Conservation (phyloP, 2,888 invertebrate species). For the Stenotaenia linearis region DNA sequence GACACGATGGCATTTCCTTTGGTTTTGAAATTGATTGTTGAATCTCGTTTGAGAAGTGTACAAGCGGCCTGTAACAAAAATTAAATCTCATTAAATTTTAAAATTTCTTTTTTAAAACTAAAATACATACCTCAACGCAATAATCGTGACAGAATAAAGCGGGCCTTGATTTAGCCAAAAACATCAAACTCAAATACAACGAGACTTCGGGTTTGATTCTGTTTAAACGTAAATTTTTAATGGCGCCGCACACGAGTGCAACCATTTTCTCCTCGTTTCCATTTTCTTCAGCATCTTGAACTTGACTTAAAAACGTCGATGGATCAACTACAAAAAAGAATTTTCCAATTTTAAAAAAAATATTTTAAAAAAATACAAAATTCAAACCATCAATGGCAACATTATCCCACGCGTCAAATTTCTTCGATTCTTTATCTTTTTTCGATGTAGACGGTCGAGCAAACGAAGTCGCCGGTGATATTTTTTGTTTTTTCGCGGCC, state of each 20-base stretch:
- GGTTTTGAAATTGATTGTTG: constrained; percentile 58
- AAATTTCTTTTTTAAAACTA: too few relatives aligned
- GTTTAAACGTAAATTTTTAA: constrained; percentile 68
- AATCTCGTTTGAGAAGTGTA: constrained; percentile 72
- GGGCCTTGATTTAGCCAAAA: constrained; percentile 72
- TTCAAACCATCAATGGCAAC: constrained; percentile 59
- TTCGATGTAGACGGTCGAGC: constrained; percentile 34
- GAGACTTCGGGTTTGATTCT: constrained; percentile 77
- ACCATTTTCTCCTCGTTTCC: constrained; percentile 67
- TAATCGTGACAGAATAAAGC: constrained; percentile 51
- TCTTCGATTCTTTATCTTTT: constrained; percentile 36
- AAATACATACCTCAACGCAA: constrained; percentile 49
- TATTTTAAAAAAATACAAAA: not conserved
- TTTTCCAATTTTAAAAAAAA: not conserved
- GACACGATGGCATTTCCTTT: constrained; percentile 75
- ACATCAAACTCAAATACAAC: constrained; percentile 69
- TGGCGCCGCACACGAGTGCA: constrained; percentile 80
- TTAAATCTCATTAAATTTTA: not conserved
- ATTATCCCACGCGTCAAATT: constrained; percentile 62
- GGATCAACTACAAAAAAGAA: constrained; percentile 58
- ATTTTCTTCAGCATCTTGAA: constrained; percentile 67
- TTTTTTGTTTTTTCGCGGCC: constrained; percentile 47
- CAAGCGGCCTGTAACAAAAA: constrained; percentile 59
- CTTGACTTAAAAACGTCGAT: constrained; percentile 66
- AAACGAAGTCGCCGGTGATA: constrained; percentile 38